Evolutionary conservation across 2,113 vertebrate species (phyloP).

Genomic region (Eidolon helvum): DNA sequence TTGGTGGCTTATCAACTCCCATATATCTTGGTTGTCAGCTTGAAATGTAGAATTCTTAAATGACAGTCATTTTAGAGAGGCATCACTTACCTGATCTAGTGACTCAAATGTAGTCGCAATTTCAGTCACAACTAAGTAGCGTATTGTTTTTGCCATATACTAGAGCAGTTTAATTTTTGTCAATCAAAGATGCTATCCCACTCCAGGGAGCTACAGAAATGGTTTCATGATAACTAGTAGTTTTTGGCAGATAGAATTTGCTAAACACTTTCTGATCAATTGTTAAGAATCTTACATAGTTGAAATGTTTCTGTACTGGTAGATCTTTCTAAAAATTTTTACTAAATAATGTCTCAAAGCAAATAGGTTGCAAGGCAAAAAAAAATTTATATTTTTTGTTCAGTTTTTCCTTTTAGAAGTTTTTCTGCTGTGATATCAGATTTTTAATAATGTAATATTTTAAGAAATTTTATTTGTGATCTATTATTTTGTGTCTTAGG

Average conservation of each 20-base stretch:
- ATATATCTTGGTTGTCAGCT: slow-evolving; percentile 42
- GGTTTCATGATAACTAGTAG: slow-evolving; percentile 60
- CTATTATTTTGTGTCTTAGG: not conserved
- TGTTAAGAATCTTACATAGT: slow-evolving; percentile 73
- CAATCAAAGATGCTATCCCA: slow-evolving; percentile 50
- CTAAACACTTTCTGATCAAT: slow-evolving; percentile 72
- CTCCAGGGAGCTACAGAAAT: slow-evolving; percentile 42
- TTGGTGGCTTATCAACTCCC: not conserved
- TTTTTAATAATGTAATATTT: not conserved
- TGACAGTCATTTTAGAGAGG: slow-evolving; percentile 59
- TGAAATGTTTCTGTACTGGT: slow-evolving; percentile 54
- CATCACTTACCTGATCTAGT: slow-evolving; percentile 58
- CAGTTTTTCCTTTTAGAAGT: slow-evolving; percentile 1
- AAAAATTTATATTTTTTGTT: slow-evolving; percentile 14
- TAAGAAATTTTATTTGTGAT: slow-evolving; percentile 2
- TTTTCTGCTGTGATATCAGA: not conserved
- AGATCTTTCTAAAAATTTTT: slow-evolving; percentile 63
- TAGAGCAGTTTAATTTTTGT: slow-evolving; percentile 66
- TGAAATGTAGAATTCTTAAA: slow-evolving; percentile 56
- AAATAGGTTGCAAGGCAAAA: not conserved
- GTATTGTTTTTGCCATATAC: slow-evolving; percentile 43
- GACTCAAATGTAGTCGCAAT: not conserved
- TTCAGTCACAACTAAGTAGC: not conserved
- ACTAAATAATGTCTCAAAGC: not conserved
- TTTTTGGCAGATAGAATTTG: slow-evolving; percentile 61